Percentiles rank a stretch among this genome's conserved stretches.
phyloP scores from a whole-genome alignment of 2,888 invertebrate genomes.

The Tachina fera region DNA sequence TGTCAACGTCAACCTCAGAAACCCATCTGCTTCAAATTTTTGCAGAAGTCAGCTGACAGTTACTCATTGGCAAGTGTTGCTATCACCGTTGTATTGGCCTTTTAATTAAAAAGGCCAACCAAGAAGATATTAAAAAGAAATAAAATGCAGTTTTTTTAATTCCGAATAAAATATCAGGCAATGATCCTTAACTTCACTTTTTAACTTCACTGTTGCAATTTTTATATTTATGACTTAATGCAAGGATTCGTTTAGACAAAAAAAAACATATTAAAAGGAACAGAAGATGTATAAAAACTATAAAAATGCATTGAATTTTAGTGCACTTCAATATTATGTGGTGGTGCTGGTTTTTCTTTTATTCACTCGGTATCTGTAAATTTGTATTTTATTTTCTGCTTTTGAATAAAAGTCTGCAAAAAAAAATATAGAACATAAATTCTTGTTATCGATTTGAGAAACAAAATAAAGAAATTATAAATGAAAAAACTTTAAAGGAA shows the following conservation, averaged over 20 bases:
- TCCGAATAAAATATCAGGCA: no score
- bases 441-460: slow-evolving; percentile 63
- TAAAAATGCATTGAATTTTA: slow-evolving; percentile 56
- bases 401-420: slow-evolving; percentile 13
- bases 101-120: no score
- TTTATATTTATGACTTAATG: slow-evolving; percentile 29
- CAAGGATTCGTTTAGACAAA: slow-evolving; percentile 20
- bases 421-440: slow-evolving; percentile 59
- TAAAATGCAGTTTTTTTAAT: no score
- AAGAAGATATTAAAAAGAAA: no score
- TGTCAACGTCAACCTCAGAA: no score
- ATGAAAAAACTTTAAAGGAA: slow-evolving; percentile 38
- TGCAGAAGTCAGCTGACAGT: no score
- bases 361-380: slow-evolving; percentile 12
- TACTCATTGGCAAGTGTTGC: no score
- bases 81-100: no score
- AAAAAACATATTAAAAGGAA: slow-evolving; percentile 23
- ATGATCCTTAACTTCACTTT: not conserved
- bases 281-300: slow-evolving; percentile 41
- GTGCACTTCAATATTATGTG: slow-evolving; percentile 63
- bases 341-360: not conserved
- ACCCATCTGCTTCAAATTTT: no score
- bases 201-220: not conserved
- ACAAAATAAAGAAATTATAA: slow-evolving; percentile 50
- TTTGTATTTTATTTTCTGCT: not conserved